phyloP scores from a whole-genome alignment of 2,888 invertebrate genomes.

The Coenonympha glycerion region DNA sequence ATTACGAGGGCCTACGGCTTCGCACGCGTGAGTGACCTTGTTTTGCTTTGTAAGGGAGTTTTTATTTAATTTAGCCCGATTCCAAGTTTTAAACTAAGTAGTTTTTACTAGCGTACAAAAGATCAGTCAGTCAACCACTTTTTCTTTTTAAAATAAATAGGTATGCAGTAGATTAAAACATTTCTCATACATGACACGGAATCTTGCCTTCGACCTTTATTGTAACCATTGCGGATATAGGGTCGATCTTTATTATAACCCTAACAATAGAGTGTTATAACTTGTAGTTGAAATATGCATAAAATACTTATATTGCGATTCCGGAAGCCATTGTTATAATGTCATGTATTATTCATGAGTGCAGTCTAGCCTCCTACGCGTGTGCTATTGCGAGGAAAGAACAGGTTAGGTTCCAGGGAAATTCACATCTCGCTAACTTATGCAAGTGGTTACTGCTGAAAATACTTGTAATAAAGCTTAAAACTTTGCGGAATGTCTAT shows the following conservation, averaged over 20 bases:
- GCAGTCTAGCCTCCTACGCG: conserved; percentile 17
- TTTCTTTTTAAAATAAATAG: too few relatives aligned
- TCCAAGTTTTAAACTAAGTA: too few relatives aligned
- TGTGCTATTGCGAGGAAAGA: conserved; percentile 10
- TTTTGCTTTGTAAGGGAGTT: too few relatives aligned
- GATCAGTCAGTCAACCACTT: too few relatives aligned
- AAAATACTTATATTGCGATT: conserved; percentile 16
- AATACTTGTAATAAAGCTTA: background rate
- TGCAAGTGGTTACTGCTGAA: background rate
- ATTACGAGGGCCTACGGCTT: too few relatives aligned
- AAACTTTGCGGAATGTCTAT: background rate
- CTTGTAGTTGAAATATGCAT: conserved; percentile 1
- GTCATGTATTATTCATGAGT: conserved; percentile 20
- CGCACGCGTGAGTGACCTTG: too few relatives aligned
- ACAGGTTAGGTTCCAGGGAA: conserved; percentile 21
- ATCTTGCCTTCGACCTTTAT: too few relatives aligned
- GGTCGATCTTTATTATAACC: background rate
- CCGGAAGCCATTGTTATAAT: conserved; percentile 20
- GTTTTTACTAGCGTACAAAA: too few relatives aligned
- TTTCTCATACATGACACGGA: too few relatives aligned
- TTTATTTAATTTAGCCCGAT: too few relatives aligned
- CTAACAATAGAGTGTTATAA: background rate
- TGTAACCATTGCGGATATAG: too few relatives aligned
- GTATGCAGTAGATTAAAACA: too few relatives aligned
- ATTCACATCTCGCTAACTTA: background rate